Conservation (phyloP, 2,797 vertebrate genomes). For the Gymnothorax javanicus region DNA sequence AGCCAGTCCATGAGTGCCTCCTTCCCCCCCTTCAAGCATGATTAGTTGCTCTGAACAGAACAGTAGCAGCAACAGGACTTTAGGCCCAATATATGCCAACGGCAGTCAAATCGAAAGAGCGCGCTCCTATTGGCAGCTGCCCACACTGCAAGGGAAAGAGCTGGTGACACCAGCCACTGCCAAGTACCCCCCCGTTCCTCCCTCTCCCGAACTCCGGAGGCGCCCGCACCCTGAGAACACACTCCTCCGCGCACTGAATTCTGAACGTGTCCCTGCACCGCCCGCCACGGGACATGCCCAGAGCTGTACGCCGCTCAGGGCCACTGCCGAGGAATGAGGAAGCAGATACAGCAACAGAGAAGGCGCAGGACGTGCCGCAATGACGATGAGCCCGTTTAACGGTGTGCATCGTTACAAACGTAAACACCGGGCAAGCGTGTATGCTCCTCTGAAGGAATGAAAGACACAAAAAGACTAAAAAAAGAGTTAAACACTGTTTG, state of each 20-base stretch:
- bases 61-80: background rate
- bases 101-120: background rate
- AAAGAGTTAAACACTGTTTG: conserved; percentile 13
- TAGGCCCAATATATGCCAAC: background rate
- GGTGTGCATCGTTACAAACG: conserved; percentile 47
- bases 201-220: background rate
- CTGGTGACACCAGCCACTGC: conserved; percentile 29
- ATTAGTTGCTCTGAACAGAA: background rate
- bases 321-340: conserved; percentile 65
- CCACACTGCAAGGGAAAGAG: background rate
- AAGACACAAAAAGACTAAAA: conserved; percentile 15
- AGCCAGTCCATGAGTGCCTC: background rate
- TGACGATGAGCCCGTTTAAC: conserved; percentile 39
- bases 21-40: background rate
- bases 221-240: conserved; percentile 54
- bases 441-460: background rate
- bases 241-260: conserved; percentile 55
- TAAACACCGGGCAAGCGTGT: conserved; percentile 28
- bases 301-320: conserved; percentile 47
- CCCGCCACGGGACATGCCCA: conserved; percentile 64
- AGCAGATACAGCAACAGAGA: conserved; percentile 39
- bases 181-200: conserved; percentile 24
- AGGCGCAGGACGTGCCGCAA: background rate
- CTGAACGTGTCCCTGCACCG: conserved; percentile 60
- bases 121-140: conserved; percentile 7